Evolutionary conservation across 2,888 invertebrate species (phyloP), one percentile per base, ranked within the genome.

Genomic region (Xanthostigma xanthostigma): DNA sequence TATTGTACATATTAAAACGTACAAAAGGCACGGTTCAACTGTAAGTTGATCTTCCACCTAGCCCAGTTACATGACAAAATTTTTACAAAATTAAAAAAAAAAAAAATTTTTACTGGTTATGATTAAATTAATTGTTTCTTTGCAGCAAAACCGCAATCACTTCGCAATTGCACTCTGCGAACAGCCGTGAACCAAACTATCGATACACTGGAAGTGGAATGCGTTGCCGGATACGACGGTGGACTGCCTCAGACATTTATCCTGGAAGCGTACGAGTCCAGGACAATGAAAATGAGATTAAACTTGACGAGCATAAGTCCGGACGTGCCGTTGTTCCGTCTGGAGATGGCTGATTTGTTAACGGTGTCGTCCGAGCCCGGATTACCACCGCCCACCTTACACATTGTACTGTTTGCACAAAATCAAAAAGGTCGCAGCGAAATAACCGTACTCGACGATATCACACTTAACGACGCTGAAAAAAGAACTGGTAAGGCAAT

Each of bases 401-500:
- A 84, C 62, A 74, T 91, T 55, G 78, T 85, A 54, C 81, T 87
- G 56, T 91, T 86, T 65, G 84, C 90, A 50, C 79, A 78, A 57
- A 91, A 91, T 68, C 79, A 84, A 51, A 91, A 91, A 65, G 91
- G 91, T 46, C 79, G 81, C 53, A 87, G 89, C 51, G 89, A 88
- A 58, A 80, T 81, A 57, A 79, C 84, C 51, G 72, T 88, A 9
- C 72, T 91, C 51, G 89, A 91, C 64, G 88, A 89, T 62, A 87
- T 90, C 58, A 83, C 87, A 57, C 81, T 90, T 60, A 84, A 86
- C 65, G 89, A 90, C 65, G 86, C 89, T 44, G 89, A 88, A 57
- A 85, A 83, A 63, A 77, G 86, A 62, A 81, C 87, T 67, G 88
- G 89, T 89, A 70, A 66, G 62, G 54, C 35, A 48, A 44, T 51